phyloP scores from a whole-genome alignment of 2,113 vertebrate genomes.

The western clawed frog (Xenopus tropicalis) region UCB_Xtro_10.0 CM004451.2:2051001-2051500 shows the following conservation, averaged over 20 bases:
- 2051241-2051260: neutral
- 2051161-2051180: conserved; percentile 10
- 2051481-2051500: conserved; percentile 9
- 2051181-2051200: conserved; percentile 9
- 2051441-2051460: neutral
- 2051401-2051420: conserved; percentile 17
- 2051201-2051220: neutral
- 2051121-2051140: neutral
- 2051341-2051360: conserved; percentile 5
- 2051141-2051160: conserved; percentile 2
- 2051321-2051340: neutral
- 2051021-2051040: too few relatives aligned
- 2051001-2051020: too few relatives aligned
- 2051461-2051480: neutral
- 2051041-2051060: too few relatives aligned
- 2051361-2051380: neutral
- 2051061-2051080: too few relatives aligned
- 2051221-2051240: neutral
- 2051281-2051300: neutral
- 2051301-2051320: neutral
- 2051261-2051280: neutral
- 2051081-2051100: too few relatives aligned
- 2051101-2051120: too few relatives aligned
- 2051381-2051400: neutral
- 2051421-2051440: neutral